A percentile compares a stretch with the other conserved stretches of the same genome.
phyloP scores from a whole-genome alignment of 2,888 invertebrate species.

The Chorisops tibialis region DNA sequence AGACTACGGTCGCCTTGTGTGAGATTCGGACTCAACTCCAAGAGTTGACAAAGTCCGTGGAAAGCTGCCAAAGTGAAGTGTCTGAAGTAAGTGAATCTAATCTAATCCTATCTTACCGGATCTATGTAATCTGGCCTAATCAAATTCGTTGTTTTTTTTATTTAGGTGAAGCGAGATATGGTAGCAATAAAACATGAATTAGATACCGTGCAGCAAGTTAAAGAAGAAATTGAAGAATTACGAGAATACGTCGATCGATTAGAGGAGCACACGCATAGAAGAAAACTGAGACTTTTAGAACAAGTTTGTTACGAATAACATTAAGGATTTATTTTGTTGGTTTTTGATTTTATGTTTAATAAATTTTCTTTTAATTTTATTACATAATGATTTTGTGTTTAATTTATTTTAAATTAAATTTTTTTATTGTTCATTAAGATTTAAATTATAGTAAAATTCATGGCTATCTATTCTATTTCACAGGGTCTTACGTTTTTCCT shows the following conservation, averaged over 20 bases:
- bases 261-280: constrained; percentile 85
- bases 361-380: constrained; percentile 11
- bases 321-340: neutral
- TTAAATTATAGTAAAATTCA: neutral
- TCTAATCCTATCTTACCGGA: neutral
- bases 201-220: constrained; percentile 91
- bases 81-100: constrained; percentile 61
- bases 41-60: constrained; percentile 90
- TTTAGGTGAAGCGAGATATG: constrained; percentile 86
- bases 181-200: constrained; percentile 91
- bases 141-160: neutral
- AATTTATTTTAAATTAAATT: neutral
- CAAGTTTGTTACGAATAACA: constrained; percentile 62
- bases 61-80: constrained; percentile 92
- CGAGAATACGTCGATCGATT: constrained; percentile 88
- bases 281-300: constrained; percentile 86
- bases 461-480: constrained; percentile 42
- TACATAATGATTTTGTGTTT: neutral
- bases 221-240: constrained; percentile 90
- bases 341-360: neutral
- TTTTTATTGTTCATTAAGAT: neutral
- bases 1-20: constrained; percentile 90
- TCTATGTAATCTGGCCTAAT: neutral
- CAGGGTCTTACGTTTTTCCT: constrained; percentile 93
- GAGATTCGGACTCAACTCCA: constrained; percentile 90